Base-by-base conservation (phyloP, 2,113 vertebrate species). In the Pyrgilauda ruficollis region DNA sequence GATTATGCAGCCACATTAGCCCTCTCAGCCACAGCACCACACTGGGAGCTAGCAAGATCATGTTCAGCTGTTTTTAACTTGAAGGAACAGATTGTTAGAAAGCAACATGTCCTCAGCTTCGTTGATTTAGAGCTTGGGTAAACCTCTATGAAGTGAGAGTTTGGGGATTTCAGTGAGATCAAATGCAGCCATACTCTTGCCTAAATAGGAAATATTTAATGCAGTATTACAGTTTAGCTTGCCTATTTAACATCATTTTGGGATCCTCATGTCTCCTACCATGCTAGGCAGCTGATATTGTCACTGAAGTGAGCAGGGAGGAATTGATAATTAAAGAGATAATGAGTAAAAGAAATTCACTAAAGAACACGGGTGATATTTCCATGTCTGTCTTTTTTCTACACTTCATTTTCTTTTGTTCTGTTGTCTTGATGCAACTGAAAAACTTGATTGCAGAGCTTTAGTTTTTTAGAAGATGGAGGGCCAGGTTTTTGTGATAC, bases 1-100 rank as follows among this genome's bases (percentile, higher is more conserved):
- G 95, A 61, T 94, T 91, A 94, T 76, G 87, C 81, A 81, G 89
- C 84, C 91, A 82, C 95, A 96, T 95, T 94, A 92, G 80, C 87
- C 80, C 91, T 97, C 95, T 95, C 93, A 95, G 74, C 61, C 89
- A 68, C 84, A 95, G 81, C 73, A 94, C 53, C 89, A 79, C 89
- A 72, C 62, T 89, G 93, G 91, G 94, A 96, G 77, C 53, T 21
- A 15, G 89, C 72, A 61, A 84, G 83, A 93, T 82, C 81, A 24
- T 66, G 80, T 87, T 96, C 87, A 92, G 81, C 74, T 82, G 93
- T 44, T 94, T 94, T 92, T 66, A 95, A 87, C 84, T 87, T 82
- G 73, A 89, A 91, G 62, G 89, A 94, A 87, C 91, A 96, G 94
- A 94, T 82, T 95, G 84, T 73, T 92, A 89, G 77, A 68, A 94